These are phyloP conservation scores for Rhea americana DNA, from an alignment of 2,113 vertebrate species.

Conservation along the genomic window DNA sequence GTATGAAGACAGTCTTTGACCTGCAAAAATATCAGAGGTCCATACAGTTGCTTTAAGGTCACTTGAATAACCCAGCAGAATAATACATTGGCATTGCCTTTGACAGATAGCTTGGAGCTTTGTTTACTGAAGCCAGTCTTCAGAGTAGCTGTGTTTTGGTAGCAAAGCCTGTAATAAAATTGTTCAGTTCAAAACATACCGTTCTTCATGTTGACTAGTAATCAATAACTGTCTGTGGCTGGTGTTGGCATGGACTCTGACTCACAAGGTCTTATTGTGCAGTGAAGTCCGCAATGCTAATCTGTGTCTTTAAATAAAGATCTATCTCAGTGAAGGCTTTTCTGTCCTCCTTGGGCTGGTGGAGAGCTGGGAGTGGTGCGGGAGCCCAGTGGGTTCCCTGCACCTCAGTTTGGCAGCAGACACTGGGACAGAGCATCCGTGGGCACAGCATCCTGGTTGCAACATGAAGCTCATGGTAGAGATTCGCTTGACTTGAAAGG, in stretches of 20 bases:
- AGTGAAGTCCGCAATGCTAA: conserved; percentile 41
- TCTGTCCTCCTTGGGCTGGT: neutral
- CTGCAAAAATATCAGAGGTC: conserved; percentile 55
- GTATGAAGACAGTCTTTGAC: conserved; percentile 50
- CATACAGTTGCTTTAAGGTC: conserved; percentile 38
- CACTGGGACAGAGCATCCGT: neutral
- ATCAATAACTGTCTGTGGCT: conserved; percentile 59
- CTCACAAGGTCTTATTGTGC: neutral
- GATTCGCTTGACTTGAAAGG: neutral
- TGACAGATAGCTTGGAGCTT: conserved; percentile 38
- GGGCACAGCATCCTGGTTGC: neutral
- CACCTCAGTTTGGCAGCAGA: neutral
- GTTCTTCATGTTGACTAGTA: conserved; percentile 60
- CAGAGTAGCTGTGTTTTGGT: conserved; percentile 32
- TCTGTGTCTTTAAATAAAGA: conserved; percentile 43
- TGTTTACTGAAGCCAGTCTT: conserved; percentile 50
- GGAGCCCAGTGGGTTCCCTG: neutral
- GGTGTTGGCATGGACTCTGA: neutral
- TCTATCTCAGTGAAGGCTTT: neutral
- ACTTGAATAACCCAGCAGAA: conserved; percentile 27
- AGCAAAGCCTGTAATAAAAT: conserved; percentile 62
- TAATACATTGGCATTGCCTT: conserved; percentile 38
- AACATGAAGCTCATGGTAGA: neutral
- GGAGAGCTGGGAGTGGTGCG: neutral
- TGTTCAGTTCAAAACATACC: conserved; percentile 42